Percentiles rank a stretch among this genome's conserved stretches.
phyloP scores from a whole-genome alignment of 2,113 vertebrate genomes.

The Mobula birostris region DNA sequence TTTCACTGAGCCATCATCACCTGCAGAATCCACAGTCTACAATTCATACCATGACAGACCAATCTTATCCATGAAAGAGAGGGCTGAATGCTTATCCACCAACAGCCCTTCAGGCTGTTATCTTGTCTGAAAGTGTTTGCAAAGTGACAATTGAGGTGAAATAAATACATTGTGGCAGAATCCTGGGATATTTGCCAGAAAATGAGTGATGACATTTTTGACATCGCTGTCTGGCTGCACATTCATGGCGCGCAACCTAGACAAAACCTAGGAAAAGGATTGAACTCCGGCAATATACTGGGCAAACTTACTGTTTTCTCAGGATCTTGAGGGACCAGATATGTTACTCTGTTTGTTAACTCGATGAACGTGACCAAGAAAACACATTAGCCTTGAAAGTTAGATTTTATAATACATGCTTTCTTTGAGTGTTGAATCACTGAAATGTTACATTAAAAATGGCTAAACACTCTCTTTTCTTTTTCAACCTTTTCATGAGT shows the following conservation, averaged over 20 bases:
- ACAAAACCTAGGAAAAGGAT: not conserved
- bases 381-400: not conserved
- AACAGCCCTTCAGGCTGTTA: not conserved
- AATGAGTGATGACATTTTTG: slow-evolving; percentile 20
- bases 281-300: not conserved
- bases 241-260: not conserved
- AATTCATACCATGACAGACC: slow-evolving; percentile 12
- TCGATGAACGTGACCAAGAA: not conserved
- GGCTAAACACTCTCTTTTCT: too few relatives aligned
- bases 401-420: too few relatives aligned
- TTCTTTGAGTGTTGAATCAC: too few relatives aligned
- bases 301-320: not conserved
- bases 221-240: not conserved
- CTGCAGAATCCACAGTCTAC: not conserved
- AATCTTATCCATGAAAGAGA: not conserved
- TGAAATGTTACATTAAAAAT: too few relatives aligned
- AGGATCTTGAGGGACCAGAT: not conserved
- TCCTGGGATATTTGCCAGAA: slow-evolving; percentile 12
- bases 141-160: slow-evolving; percentile 3
- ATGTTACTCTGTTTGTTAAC: not conserved
- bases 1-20: not conserved
- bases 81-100: not conserved
- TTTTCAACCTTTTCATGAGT: too few relatives aligned
- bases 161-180: slow-evolving; percentile 22
- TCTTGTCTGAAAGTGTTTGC: not conserved